Base-by-base conservation (phyloP, 2,797 vertebrate genomes). In the Rhinoraja longicauda region DNA sequence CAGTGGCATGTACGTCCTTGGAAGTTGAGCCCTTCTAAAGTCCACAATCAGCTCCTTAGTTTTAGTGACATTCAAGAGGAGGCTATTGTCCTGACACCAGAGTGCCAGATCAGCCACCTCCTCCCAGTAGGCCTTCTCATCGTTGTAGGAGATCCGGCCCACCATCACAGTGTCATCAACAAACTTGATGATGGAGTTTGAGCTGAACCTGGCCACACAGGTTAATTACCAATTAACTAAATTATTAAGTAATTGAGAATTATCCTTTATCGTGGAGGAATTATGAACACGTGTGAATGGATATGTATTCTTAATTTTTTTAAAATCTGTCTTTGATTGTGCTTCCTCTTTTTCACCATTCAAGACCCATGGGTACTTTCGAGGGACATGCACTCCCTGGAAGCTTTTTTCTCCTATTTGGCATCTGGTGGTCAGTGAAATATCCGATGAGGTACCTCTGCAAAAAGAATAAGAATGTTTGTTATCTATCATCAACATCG, bases 321-420 rank as follows among this genome's bases (percentile, higher is more conserved):
- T 53, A n/a, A n/a, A n/a, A n/a, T 91, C 45, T 24, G 72, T 92
- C 8, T 29, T 53, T 92, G 26, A 75, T 9, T 19, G 64, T 29
- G 9, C 13, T 53, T 75, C 36, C 39, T 53, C 29, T 91, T 75
- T 45, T 12, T 24, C 88, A 70, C 24, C 24, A 92, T 21, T 93
- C 94, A 94, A 36, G 93, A 93, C 93, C 93, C 93, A 98, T 98
- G 97, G 98, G 97, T 62, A 98, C 96, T 96, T 99, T 99, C 94
- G 96, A 97, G 96, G 99, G 99, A 15, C 99, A 99, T 13, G 97
- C 97, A 0, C 95, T 99, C 9, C 98, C 98, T 29, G 99, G 99
- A 36, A 96, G 95, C 93, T 97, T 98, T 94, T 98, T 99, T 94
- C 94, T 98, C 75, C 93, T 98, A 0, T 95, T 96, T 5, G 97